Percentiles rank a stretch among this genome's conserved stretches.
phyloP scores from a whole-genome alignment of 2,888 invertebrate genomes.

The Drosophila demipolita region DNA sequence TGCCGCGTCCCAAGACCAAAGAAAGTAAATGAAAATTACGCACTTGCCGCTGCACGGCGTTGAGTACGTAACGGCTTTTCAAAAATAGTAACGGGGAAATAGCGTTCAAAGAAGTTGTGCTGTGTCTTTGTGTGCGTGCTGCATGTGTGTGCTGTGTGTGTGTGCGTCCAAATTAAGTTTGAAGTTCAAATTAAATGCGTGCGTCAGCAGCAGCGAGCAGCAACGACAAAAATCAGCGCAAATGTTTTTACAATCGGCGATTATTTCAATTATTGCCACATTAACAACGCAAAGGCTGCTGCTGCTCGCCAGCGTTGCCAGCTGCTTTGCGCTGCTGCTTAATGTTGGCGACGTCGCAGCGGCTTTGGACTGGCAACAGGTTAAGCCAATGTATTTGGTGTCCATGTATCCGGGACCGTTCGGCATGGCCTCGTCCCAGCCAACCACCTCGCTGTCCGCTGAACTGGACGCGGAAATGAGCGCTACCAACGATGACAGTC shows the following conservation, averaged over 20 bases:
- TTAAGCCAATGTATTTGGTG: slow-evolving; percentile 84
- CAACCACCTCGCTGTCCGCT: slow-evolving; percentile 47
- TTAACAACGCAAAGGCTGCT: slow-evolving; percentile 43
- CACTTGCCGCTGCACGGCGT: slow-evolving; percentile 2
- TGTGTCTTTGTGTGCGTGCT: slow-evolving; percentile 36
- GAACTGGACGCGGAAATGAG: slow-evolving; percentile 73
- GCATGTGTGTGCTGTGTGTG: slow-evolving; percentile 29
- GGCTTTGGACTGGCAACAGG: slow-evolving; percentile 82
- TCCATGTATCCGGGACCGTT: slow-evolving; percentile 79
- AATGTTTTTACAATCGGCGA: slow-evolving; percentile 71
- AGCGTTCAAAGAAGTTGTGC: slow-evolving; percentile 17
- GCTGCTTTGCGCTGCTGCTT: slow-evolving; percentile 40
- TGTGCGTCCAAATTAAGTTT: slow-evolving; percentile 47
- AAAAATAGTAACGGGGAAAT: slow-evolving; percentile 46
- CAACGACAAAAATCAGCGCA: slow-evolving; percentile 60
- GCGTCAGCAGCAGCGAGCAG: slow-evolving; percentile 30
- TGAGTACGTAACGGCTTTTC: slow-evolving; percentile 61
- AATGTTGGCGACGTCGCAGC: slow-evolving; percentile 43
- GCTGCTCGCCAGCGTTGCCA: slow-evolving; percentile 28
- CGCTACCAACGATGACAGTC: slow-evolving; percentile 51
- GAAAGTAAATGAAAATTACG: slow-evolving; percentile 42
- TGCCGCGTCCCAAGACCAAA: slow-evolving; percentile 34
- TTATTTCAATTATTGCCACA: slow-evolving; percentile 54
- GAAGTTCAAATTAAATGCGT: slow-evolving; percentile 72
- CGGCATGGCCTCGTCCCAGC: slow-evolving; percentile 47